phyloP scores from a whole-genome alignment of 2,888 invertebrate species.

The Trachelus tabidus region DNA sequence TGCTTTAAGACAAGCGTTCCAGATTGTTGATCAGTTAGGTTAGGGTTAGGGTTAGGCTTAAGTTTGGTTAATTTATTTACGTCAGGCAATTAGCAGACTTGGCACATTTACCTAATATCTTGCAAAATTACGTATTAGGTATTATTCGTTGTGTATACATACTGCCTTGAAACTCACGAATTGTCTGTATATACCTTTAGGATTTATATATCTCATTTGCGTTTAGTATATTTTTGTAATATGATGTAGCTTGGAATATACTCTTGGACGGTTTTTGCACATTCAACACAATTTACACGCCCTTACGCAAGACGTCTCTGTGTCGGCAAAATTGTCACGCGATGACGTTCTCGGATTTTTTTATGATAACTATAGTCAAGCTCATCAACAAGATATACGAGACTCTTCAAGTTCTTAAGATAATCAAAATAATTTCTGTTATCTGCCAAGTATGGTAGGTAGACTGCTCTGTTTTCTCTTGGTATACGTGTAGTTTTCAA shows the following conservation, averaged over 20 bases:
- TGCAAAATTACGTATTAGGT: background rate
- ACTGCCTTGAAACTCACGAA: background rate
- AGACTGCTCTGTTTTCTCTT: background rate
- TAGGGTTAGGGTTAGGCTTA: background rate
- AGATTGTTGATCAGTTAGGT: background rate
- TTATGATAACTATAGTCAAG: background rate
- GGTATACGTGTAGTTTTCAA: background rate
- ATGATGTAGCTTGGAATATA: background rate
- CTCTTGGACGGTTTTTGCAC: background rate
- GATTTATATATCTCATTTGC: background rate
- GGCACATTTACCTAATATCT: background rate
- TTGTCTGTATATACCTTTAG: background rate
- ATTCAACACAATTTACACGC: background rate
- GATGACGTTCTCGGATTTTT: background rate
- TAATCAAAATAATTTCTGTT: background rate
- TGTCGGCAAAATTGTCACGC: background rate
- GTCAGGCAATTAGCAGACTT: background rate
- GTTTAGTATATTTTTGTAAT: background rate
- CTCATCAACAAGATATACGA: background rate
- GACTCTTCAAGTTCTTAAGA: background rate
- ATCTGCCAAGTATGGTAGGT: background rate
- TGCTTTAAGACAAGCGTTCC: background rate
- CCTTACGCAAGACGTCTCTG: background rate
- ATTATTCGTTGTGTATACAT: background rate
- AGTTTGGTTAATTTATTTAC: background rate